Percentiles rank a stretch among this genome's conserved stretches.
These are phyloP conservation scores for Microtus montanus DNA, from an alignment of 2,113 vertebrate species.

Conservation along the genomic window DNA sequence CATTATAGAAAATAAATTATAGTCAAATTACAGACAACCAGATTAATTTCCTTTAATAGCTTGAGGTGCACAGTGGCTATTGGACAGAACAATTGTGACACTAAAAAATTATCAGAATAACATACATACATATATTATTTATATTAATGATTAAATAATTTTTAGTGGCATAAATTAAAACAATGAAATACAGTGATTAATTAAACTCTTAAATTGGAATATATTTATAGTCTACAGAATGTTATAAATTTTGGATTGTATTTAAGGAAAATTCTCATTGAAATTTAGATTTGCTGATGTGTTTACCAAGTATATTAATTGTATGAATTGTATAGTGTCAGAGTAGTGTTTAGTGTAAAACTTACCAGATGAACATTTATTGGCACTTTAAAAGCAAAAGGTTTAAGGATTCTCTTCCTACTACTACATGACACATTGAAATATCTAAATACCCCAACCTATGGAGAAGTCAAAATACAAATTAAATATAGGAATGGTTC, in stretches of 20 bases:
- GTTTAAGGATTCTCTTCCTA: not conserved
- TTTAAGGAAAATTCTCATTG: not conserved
- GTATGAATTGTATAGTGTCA: not conserved
- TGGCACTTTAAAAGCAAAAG: not conserved
- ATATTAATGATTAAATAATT: not conserved
- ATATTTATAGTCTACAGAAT: not conserved
- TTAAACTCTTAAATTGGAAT: not conserved
- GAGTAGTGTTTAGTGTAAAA: not conserved
- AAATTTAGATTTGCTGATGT: not conserved
- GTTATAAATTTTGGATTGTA: not conserved
- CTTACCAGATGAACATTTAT: not conserved
- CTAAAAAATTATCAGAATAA: not conserved
- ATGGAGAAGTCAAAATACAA: not conserved
- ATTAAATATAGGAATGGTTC: not conserved
- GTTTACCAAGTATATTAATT: not conserved
- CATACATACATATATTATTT: not conserved
- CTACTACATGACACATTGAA: not conserved
- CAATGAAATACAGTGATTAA: no score
- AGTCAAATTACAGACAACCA: not conserved
- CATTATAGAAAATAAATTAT: not conserved
- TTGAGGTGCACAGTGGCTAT: not conserved
- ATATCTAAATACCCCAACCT: not conserved
- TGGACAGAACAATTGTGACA: not conserved
- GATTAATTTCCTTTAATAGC: not conserved
- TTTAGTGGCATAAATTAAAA: not conserved